These are phyloP conservation scores for Lordiphosa andalusiaca DNA, from an alignment of 2,888 invertebrate species.

Conservation along the genomic window DNA sequence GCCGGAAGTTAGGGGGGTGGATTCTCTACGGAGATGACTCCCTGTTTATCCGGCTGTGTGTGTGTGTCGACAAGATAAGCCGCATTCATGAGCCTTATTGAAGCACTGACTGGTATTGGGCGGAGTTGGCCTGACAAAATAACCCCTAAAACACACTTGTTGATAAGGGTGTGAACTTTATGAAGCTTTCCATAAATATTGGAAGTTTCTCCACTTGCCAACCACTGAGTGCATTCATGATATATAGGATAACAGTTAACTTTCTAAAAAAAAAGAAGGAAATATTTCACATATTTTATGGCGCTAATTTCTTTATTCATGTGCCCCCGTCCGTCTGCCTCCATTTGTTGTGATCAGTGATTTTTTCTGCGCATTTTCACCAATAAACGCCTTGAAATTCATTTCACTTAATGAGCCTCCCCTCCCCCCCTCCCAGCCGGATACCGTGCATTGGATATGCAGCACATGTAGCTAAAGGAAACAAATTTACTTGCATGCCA, in stretches of 20 bases:
- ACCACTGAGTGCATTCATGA: too few relatives aligned
- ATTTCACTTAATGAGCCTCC: slow-evolving; percentile 1
- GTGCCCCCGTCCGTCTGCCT: slow-evolving; percentile 10
- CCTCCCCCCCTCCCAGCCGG: neutral
- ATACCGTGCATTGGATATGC: slow-evolving; percentile 56
- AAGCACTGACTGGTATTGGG: slow-evolving; percentile 27
- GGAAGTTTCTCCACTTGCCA: too few relatives aligned
- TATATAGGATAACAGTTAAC: too few relatives aligned
- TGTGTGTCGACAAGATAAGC: slow-evolving; percentile 76
- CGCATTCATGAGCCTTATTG: slow-evolving; percentile 50
- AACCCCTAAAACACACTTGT: slow-evolving; percentile 1
- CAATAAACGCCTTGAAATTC: slow-evolving; percentile 35
- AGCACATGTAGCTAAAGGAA: slow-evolving; percentile 59
- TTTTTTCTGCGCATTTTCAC: slow-evolving; percentile 31
- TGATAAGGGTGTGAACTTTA: slow-evolving; percentile 26
- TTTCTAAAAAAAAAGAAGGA: too few relatives aligned
- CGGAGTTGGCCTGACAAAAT: neutral
- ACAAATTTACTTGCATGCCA: slow-evolving; percentile 74
- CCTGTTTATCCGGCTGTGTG: slow-evolving; percentile 52
- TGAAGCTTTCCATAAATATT: slow-evolving; percentile 17
- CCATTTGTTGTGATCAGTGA: slow-evolving; percentile 6
- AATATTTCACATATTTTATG: slow-evolving; percentile 20
- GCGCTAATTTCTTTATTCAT: slow-evolving; percentile 71
- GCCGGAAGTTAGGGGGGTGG: slow-evolving; percentile 20
- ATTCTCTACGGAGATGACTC: slow-evolving; percentile 4